These are phyloP conservation scores for Battus philenor DNA, from an alignment of 1,140 invertebrate genomes.

Conservation along the genomic window DNA sequence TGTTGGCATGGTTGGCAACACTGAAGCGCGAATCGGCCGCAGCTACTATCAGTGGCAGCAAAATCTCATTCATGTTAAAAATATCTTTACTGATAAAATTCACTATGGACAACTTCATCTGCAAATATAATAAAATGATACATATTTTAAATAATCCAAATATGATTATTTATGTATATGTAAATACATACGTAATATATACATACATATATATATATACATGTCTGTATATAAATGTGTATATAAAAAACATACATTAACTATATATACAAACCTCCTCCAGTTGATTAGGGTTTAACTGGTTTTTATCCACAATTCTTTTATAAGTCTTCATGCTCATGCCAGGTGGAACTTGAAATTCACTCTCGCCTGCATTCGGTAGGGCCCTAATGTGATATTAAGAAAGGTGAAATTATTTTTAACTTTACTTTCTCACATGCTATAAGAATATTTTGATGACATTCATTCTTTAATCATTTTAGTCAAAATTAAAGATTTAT, in stretches of 20 bases:
- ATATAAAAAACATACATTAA: constrained; percentile 1
- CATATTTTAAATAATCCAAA: neutral
- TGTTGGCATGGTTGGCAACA: constrained; percentile 87
- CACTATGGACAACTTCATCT: constrained; percentile 78
- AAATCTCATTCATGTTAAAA: constrained; percentile 84
- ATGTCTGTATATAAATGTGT: neutral
- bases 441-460: neutral
- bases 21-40: constrained; percentile 90
- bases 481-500: neutral
- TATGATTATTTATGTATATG: neutral
- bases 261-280: constrained; percentile 78
- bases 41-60: constrained; percentile 88
- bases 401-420: too few relatives aligned
- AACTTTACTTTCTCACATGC: neutral
- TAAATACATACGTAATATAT: too few relatives aligned
- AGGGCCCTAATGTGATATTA: too few relatives aligned
- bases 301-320: constrained; percentile 85
- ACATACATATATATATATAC: too few relatives aligned
- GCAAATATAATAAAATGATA: too few relatives aligned
- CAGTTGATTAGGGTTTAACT: constrained; percentile 87
- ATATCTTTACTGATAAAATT: constrained; percentile 88
- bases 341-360: constrained; percentile 84
- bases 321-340: constrained; percentile 88
- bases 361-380: constrained; percentile 65
- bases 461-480: neutral